A percentile compares a stretch with the other conserved stretches of the same genome.
These are phyloP conservation scores for Agrilus mali DNA, from an alignment of 2,888 invertebrate genomes.

Conservation along the genomic window DNA sequence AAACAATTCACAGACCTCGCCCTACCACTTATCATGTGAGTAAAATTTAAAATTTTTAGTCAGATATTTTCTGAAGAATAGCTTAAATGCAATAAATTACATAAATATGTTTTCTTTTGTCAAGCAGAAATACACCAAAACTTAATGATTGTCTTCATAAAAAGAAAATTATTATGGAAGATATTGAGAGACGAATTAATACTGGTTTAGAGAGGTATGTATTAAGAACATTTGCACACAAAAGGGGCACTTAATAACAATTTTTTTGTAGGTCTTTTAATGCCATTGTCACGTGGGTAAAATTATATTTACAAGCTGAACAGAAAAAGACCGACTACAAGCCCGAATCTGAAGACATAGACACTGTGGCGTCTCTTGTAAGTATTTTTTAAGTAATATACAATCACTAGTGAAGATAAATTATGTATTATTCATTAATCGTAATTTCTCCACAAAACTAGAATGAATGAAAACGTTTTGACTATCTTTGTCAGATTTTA, in stretches of 20 bases:
- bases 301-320: slow-evolving; percentile 76
- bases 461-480: not conserved
- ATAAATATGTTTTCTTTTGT: slow-evolving; percentile 2
- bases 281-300: slow-evolving; percentile 85
- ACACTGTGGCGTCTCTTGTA: slow-evolving; percentile 75
- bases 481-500: too few species aligned
- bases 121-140: slow-evolving; percentile 66
- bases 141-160: slow-evolving; percentile 81
- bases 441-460: too few species aligned
- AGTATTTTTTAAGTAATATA: slow-evolving; percentile 13
- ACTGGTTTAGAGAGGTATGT: slow-evolving; percentile 57
- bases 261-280: slow-evolving; percentile 50
- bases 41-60: slow-evolving; percentile 8
- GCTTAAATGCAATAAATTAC: slow-evolving; percentile 2
- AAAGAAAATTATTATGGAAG: slow-evolving; percentile 74
- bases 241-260: slow-evolving; percentile 2
- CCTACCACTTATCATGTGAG: slow-evolving; percentile 75
- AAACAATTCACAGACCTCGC: slow-evolving; percentile 86
- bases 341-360: slow-evolving; percentile 69
- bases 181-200: slow-evolving; percentile 85
- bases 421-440: not conserved
- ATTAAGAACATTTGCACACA: slow-evolving; percentile 13
- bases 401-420: not conserved
- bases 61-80: slow-evolving; percentile 2
- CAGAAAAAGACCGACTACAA: slow-evolving; percentile 93